Conservation (phyloP, 2,888 invertebrate species). For the Phortica okadai region DNA sequence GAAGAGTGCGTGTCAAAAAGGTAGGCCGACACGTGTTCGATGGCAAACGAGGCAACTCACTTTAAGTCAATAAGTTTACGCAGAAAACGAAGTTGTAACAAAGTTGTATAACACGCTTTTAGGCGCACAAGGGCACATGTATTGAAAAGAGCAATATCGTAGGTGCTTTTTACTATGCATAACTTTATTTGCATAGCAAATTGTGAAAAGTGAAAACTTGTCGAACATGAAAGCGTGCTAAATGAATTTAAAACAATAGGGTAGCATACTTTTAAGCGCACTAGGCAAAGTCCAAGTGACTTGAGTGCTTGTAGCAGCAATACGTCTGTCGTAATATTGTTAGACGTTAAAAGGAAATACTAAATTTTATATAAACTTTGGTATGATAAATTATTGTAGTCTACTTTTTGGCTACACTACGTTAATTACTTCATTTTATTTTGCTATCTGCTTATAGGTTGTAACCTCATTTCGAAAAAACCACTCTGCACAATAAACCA, state of each 20-base stretch:
- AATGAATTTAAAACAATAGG: no score
- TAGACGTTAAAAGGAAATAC: no score
- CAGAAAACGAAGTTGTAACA: background rate
- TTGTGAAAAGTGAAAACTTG: background rate
- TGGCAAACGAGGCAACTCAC: constrained; percentile 37
- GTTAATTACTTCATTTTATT: no score
- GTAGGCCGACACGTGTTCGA: constrained; percentile 46
- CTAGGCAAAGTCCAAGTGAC: no score
- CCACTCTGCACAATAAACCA: background rate
- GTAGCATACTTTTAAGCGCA: no score
- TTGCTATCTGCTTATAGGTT: no score
- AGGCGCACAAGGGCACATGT: constrained; percentile 34
- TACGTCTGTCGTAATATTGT: no score
- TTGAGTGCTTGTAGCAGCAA: no score
- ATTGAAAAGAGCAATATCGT: background rate
- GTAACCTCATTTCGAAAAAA: no score
- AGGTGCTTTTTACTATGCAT: background rate
- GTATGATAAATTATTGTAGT: no score
- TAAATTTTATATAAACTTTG: no score
- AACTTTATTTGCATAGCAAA: background rate
- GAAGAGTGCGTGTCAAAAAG: background rate
- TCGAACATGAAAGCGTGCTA: background rate
- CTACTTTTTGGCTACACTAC: no score
- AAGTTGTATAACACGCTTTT: constrained; percentile 49
- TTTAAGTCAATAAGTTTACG: constrained; percentile 34